A percentile compares a stretch with the other conserved stretches of the same genome.
These are phyloP conservation scores for Bathybates hornii DNA, from an alignment of 2,113 vertebrate genomes.

Conservation along the genomic window DNA sequence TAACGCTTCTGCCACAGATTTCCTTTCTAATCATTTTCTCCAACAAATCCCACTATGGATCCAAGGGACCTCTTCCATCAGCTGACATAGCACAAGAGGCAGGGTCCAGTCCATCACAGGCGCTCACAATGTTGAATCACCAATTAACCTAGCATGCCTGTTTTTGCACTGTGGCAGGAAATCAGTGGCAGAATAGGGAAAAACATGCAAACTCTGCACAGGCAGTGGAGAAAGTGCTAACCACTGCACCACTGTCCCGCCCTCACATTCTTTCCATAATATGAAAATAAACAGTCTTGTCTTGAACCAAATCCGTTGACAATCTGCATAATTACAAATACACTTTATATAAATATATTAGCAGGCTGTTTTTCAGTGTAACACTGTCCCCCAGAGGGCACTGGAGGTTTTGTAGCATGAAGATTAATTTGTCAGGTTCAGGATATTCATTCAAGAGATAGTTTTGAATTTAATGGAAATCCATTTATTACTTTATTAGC, in stretches of 20 bases:
- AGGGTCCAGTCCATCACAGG: not conserved
- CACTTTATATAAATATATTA: not conserved
- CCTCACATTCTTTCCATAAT: not conserved
- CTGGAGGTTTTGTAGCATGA: not conserved
- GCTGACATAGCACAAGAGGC: not conserved
- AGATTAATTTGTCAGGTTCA: not conserved
- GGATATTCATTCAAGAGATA: not conserved
- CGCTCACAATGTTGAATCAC: not conserved
- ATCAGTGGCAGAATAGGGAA: not conserved
- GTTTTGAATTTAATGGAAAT: not conserved
- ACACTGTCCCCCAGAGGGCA: constrained; percentile 34
- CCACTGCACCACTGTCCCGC: not conserved
- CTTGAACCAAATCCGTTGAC: not conserved
- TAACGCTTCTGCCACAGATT: not conserved
- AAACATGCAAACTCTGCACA: not conserved
- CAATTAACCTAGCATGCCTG: not conserved
- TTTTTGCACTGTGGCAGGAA: not conserved
- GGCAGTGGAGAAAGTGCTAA: not conserved
- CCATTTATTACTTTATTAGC: not conserved
- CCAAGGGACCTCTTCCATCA: not conserved
- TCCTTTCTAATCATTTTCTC: not conserved
- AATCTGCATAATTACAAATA: not conserved
- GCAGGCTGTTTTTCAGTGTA: not conserved
- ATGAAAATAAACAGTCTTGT: not conserved
- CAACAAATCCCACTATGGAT: not conserved